phyloP scores from a whole-genome alignment of 2,888 invertebrate genomes.

The Gastrophysa polygoni region DNA sequence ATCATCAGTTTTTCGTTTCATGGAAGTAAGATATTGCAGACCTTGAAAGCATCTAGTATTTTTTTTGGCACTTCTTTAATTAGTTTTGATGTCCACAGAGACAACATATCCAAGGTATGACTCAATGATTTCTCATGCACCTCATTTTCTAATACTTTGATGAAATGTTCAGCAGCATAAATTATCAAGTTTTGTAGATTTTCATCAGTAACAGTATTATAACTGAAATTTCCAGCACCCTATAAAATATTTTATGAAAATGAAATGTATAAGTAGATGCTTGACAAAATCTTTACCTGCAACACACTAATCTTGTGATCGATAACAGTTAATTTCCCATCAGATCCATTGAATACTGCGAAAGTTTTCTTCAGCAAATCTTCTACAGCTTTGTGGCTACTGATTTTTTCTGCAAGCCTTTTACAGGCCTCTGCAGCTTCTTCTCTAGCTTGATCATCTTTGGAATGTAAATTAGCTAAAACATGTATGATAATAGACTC shows the following conservation, averaged over 20 bases:
- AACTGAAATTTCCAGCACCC: slow-evolving; percentile 77
- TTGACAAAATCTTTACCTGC: slow-evolving; percentile 60
- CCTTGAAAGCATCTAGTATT: slow-evolving; percentile 70
- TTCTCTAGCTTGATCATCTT: slow-evolving; percentile 76
- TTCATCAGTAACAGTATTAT: slow-evolving; percentile 68
- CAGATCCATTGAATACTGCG: slow-evolving; percentile 83
- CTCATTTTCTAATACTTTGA: slow-evolving; percentile 83
- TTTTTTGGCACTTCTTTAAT: slow-evolving; percentile 68
- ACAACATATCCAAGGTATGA: slow-evolving; percentile 79
- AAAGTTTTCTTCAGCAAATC: slow-evolving; percentile 74
- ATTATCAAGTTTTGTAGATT: slow-evolving; percentile 66
- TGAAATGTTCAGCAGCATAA: slow-evolving; percentile 69
- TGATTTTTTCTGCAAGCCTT: slow-evolving; percentile 74
- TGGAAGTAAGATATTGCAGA: slow-evolving; percentile 33
- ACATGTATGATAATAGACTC: slow-evolving; percentile 9
- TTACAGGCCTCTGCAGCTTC: slow-evolving; percentile 77
- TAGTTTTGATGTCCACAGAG: slow-evolving; percentile 76
- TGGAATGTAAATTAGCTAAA: slow-evolving; percentile 81
- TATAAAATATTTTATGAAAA: slow-evolving; percentile 40
- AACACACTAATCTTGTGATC: slow-evolving; percentile 89
- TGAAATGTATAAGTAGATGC: neutral
- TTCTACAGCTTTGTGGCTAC: slow-evolving; percentile 68
- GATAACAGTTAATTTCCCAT: slow-evolving; percentile 88
- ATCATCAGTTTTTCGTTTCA: neutral
- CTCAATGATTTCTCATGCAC: slow-evolving; percentile 91